These are phyloP conservation scores for Apeltes quadracus DNA, from an alignment of 2,113 vertebrate species.

Conservation along the genomic window DNA sequence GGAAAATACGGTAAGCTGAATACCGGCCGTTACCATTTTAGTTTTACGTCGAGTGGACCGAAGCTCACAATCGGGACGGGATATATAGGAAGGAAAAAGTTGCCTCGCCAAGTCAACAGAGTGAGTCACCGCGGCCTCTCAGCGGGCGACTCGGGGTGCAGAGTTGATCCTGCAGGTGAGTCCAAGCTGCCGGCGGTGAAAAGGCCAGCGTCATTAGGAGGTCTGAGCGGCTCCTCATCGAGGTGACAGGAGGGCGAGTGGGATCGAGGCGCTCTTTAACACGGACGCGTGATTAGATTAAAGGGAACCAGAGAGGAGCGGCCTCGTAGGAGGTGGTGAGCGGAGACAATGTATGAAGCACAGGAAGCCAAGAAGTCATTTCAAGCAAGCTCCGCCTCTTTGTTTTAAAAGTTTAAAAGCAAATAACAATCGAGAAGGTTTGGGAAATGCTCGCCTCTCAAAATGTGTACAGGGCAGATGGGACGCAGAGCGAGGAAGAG, in stretches of 20 bases:
- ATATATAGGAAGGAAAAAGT: too few species aligned
- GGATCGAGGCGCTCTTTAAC: not conserved
- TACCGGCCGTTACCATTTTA: too few species aligned
- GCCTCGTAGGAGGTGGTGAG: not conserved
- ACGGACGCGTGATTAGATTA: slow-evolving; percentile 6
- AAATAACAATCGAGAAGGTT: slow-evolving; percentile 15
- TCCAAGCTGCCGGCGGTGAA: not conserved
- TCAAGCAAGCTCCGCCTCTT: too few species aligned
- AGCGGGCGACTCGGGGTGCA: not conserved
- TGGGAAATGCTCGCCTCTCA: not conserved
- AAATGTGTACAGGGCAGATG: not conserved
- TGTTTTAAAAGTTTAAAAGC: too few species aligned
- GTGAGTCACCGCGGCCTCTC: not conserved
- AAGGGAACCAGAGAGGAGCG: not conserved
- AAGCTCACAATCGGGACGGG: too few species aligned
- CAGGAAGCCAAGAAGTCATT: not conserved
- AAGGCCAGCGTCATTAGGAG: not conserved
- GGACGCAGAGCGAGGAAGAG: not conserved
- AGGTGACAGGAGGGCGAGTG: slow-evolving; percentile 11
- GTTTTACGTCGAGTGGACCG: too few species aligned
- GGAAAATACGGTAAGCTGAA: too few species aligned
- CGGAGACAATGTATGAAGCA: not conserved
- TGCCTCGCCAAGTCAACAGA: too few species aligned
- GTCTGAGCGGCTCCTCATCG: not conserved
- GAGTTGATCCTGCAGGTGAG: not conserved